Evolutionary conservation across 2,888 invertebrate genomes (phyloP).

Genomic region (Chamaedrilus cognettii): DNA sequence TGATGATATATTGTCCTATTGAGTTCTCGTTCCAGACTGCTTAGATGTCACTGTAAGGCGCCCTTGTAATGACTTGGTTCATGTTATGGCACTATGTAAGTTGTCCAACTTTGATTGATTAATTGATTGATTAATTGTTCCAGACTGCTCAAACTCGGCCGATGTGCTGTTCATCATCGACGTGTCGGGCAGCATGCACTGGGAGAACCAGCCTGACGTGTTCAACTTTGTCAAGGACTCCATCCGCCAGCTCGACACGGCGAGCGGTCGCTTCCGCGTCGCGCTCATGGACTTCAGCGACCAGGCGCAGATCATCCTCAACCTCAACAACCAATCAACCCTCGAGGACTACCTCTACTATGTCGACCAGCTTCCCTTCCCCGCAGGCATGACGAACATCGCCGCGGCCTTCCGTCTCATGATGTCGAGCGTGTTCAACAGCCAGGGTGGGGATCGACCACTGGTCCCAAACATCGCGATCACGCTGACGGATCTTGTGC

Average conservation of each 20-base stretch:
- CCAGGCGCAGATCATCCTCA: slow-evolving; percentile 47
- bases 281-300: slow-evolving; percentile 55
- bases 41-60: no score
- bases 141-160: slow-evolving; percentile 47
- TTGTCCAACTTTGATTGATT: no score
- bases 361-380: slow-evolving; percentile 43
- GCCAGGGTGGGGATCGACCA: slow-evolving; percentile 44
- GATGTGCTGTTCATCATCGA: slow-evolving; percentile 52
- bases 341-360: slow-evolving; percentile 26
- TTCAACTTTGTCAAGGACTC: slow-evolving; percentile 45
- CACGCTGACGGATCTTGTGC: slow-evolving; percentile 51
- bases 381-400: slow-evolving; percentile 49
- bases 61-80: no score
- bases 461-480: slow-evolving; percentile 48
- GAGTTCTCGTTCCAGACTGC: no score
- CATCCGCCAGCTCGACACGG: slow-evolving; percentile 43
- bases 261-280: slow-evolving; percentile 40
- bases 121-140: no score
- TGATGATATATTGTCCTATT: no score
- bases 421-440: slow-evolving; percentile 25
- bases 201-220: slow-evolving; percentile 45
- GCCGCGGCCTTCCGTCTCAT: slow-evolving; percentile 46
- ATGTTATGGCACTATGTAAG: no score
- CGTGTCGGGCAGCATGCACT: slow-evolving; percentile 49
- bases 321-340: slow-evolving; percentile 34